Conservation (phyloP, 2,888 invertebrate genomes). For the Strigamia transsilvanica region DNA sequence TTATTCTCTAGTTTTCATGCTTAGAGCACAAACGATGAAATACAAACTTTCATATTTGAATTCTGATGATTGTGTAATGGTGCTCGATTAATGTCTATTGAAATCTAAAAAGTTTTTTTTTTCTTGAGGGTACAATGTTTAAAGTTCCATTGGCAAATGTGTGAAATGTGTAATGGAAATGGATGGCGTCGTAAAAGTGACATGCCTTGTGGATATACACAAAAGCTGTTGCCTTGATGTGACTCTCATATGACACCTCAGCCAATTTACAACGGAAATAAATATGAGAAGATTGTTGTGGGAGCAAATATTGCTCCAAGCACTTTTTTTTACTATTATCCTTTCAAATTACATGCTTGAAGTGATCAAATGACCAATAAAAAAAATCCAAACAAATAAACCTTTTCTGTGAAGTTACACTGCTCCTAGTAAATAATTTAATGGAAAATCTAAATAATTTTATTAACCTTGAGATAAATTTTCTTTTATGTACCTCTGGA, state of each 20-base stretch:
- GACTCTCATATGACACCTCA: not conserved
- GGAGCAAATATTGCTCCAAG: not conserved
- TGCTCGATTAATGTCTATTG: not conserved
- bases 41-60: not conserved
- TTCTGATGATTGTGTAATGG: not conserved
- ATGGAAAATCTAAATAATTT: too few relatives aligned
- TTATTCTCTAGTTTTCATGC: not conserved
- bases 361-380: not conserved
- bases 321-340: not conserved
- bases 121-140: not conserved
- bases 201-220: conserved; percentile 3
- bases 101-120: not conserved
- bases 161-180: not conserved
- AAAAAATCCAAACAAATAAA: not conserved
- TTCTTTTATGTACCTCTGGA: too few relatives aligned
- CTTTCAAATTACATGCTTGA: not conserved
- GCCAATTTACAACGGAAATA: conserved; percentile 3
- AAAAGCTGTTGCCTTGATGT: conserved; percentile 8
- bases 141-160: not conserved
- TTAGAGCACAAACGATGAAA: not conserved
- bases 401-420: not conserved
- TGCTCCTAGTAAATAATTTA: too few relatives aligned
- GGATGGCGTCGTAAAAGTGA: not conserved
- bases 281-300: not conserved
- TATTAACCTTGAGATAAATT: too few relatives aligned